Percentiles rank a stretch among this genome's conserved stretches.
phyloP scores from a whole-genome alignment of 2,113 vertebrate species.

The Rhinolophus sinicus region DNA sequence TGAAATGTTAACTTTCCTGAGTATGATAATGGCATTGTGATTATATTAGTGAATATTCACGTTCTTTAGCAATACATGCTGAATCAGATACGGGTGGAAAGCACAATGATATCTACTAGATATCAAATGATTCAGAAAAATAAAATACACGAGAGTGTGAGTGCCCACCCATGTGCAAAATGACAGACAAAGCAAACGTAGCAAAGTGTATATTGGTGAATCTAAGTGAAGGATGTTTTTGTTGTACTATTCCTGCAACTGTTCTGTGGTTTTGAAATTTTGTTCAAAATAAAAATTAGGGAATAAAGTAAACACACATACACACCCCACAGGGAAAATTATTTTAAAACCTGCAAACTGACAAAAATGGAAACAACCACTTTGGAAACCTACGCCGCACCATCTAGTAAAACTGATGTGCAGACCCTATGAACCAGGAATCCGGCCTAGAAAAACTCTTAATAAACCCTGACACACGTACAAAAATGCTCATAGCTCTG shows the following conservation, averaged over 20 bases:
- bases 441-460: conserved; percentile 8
- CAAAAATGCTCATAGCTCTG: neutral
- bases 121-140: conserved; percentile 28
- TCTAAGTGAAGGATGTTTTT: neutral
- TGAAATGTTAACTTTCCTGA: conserved; percentile 40
- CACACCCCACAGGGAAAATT: neutral
- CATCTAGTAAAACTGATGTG: conserved; percentile 40
- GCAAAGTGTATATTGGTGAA: neutral
- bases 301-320: neutral
- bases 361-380: conserved; percentile 5
- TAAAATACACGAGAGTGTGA: neutral
- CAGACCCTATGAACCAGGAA: conserved; percentile 26
- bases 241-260: neutral
- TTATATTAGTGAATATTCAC: neutral
- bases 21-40: neutral
- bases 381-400: neutral
- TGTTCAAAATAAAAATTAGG: conserved; percentile 34
- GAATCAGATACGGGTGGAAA: conserved; percentile 13
- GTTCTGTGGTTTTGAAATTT: neutral
- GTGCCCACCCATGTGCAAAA: neutral
- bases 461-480: neutral
- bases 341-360: conserved; percentile 20
- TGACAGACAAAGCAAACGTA: neutral
- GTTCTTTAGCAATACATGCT: conserved; percentile 24
- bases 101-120: neutral